Evolutionary conservation across 2,888 invertebrate genomes (phyloP).

Genomic region (Pristionchus fissidentatus): DNA sequence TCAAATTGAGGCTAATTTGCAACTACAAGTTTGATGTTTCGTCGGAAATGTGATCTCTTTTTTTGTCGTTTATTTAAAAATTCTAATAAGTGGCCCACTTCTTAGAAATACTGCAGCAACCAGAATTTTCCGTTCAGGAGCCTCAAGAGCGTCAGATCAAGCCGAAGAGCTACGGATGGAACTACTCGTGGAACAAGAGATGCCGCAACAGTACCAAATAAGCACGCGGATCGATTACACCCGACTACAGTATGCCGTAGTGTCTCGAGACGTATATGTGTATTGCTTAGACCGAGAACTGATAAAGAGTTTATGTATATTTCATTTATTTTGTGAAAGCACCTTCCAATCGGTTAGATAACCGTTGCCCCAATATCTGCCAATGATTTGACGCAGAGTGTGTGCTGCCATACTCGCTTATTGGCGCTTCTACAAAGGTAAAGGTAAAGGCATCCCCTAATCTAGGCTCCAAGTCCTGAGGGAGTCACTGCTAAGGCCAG

Average conservation of each 20-base stretch:
- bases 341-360: background rate
- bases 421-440: too few species aligned
- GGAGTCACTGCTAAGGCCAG: too few species aligned
- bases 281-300: background rate
- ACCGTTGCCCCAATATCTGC: background rate
- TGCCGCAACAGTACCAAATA: constrained; percentile 95
- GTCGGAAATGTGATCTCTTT: too few species aligned
- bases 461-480: too few species aligned
- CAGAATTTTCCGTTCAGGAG: constrained; percentile 75
- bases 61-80: too few species aligned
- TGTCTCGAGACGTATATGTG: background rate
- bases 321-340: background rate
- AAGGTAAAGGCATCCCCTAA: too few species aligned
- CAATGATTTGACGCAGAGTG: background rate
- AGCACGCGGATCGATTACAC: constrained; percentile 62
- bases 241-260: constrained; percentile 5
- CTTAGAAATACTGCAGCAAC: background rate
- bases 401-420: too few species aligned
- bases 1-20: too few species aligned
- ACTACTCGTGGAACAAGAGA: constrained; percentile 95
- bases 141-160: constrained; percentile 84
- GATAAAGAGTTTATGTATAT: constrained; percentile 28
- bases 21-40: too few species aligned
- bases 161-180: constrained; percentile 91
- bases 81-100: background rate